phyloP scores from a whole-genome alignment of 2,888 invertebrate genomes.

The Graphium colonna region DNA sequence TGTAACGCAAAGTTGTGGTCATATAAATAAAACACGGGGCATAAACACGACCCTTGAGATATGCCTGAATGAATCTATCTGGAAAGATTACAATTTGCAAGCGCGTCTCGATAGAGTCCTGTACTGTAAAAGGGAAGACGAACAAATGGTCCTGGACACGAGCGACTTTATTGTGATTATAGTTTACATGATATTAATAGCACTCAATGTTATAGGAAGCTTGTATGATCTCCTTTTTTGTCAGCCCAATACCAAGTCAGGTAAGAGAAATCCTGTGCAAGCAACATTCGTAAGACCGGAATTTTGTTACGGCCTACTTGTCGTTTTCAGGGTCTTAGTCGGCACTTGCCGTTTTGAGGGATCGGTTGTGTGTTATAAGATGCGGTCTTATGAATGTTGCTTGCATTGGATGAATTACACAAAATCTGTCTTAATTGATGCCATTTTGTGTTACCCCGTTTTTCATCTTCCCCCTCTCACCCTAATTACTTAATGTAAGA shows the following conservation, averaged over 20 bases:
- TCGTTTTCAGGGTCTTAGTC: too few relatives aligned
- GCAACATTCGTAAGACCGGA: too few relatives aligned
- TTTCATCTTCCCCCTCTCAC: too few relatives aligned
- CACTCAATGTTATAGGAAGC: slow-evolving; percentile 55
- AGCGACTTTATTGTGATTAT: slow-evolving; percentile 50
- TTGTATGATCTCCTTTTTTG: slow-evolving; percentile 41
- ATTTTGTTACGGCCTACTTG: too few relatives aligned
- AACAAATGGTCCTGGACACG: slow-evolving; percentile 38
- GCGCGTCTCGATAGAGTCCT: slow-evolving; percentile 42
- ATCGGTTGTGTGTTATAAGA: too few relatives aligned
- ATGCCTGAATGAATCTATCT: slow-evolving; percentile 58
- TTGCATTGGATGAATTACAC: too few relatives aligned
- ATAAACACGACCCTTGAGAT: slow-evolving; percentile 46
- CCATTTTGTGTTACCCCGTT: too few relatives aligned
- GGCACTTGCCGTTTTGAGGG: too few relatives aligned
- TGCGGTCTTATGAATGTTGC: too few relatives aligned
- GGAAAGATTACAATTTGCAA: slow-evolving; percentile 49
- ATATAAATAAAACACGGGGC: slow-evolving; percentile 34
- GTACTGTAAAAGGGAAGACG: slow-evolving; percentile 51
- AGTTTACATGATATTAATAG: slow-evolving; percentile 48
- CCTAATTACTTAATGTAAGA: too few relatives aligned
- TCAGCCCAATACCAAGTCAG: slow-evolving; percentile 39
- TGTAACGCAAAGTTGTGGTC: slow-evolving; percentile 48
- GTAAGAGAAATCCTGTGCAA: slow-evolving; percentile 36
- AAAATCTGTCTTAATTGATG: too few relatives aligned